These are phyloP conservation scores for Taxidea taxus DNA, from an alignment of 2,113 vertebrate species.

Conservation along the genomic window DNA sequence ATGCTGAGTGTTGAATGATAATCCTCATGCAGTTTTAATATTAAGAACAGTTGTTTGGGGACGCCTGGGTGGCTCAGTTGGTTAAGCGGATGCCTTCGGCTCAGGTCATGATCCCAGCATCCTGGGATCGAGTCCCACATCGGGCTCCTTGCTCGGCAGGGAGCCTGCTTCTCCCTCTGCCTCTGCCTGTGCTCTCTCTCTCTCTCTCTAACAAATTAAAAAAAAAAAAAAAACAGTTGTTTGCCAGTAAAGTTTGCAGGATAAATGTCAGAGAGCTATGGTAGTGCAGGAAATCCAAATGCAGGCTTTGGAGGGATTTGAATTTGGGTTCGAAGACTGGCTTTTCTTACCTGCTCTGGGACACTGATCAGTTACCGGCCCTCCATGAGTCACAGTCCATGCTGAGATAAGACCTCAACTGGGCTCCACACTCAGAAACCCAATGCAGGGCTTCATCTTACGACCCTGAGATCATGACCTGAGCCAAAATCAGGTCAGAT, in stretches of 20 bases:
- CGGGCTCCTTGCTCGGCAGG: no score
- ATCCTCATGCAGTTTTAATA: background rate
- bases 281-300: background rate
- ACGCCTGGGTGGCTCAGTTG: no score
- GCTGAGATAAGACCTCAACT: background rate
- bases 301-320: background rate
- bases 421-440: background rate
- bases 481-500: background rate
- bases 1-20: background rate
- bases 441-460: background rate
- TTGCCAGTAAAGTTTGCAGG: background rate
- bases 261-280: background rate
- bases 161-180: no score
- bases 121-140: no score
- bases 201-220: no score
- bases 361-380: background rate
- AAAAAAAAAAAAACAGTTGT: no score
- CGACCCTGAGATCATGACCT: background rate
- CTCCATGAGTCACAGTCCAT: background rate
- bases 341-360: background rate
- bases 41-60: background rate
- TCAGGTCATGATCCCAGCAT: no score
- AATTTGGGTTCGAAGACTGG: background rate
- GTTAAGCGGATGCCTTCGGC: no score
- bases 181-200: no score